Evolutionary conservation across 2,113 vertebrate genomes (phyloP).

Genomic region (Corvus moneduloides): DNA sequence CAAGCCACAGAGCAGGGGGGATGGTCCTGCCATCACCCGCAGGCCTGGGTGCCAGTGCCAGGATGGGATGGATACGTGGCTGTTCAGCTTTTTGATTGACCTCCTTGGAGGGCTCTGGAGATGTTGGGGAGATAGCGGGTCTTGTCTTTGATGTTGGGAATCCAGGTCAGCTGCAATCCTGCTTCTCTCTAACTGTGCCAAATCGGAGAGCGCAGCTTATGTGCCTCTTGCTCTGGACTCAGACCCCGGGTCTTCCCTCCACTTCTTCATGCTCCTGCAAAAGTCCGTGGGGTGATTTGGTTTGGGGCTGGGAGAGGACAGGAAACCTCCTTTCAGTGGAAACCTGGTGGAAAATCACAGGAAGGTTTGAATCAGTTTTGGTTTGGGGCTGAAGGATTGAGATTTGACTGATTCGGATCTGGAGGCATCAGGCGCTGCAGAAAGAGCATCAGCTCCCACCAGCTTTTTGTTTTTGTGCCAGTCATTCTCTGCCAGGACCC

Average conservation of each 20-base stretch:
- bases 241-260: neutral
- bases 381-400: neutral
- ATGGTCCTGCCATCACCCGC: neutral
- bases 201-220: fast-evolving
- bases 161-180: neutral
- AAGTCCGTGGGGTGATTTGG: neutral
- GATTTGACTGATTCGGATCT: neutral
- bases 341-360: neutral
- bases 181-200: neutral
- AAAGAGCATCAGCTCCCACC: neutral
- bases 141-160: neutral
- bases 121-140: neutral
- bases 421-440: neutral
- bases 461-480: neutral
- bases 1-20: neutral
- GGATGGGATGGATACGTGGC: neutral
- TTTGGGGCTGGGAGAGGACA: neutral
- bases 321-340: neutral
- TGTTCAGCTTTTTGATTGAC: neutral
- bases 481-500: neutral
- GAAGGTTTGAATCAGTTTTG: neutral
- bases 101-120: neutral
- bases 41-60: neutral
- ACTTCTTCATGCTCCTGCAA: neutral
- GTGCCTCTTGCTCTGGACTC: neutral